Base-by-base conservation (phyloP, 1,140 invertebrate genomes). In the Papilio dardanus region DNA sequence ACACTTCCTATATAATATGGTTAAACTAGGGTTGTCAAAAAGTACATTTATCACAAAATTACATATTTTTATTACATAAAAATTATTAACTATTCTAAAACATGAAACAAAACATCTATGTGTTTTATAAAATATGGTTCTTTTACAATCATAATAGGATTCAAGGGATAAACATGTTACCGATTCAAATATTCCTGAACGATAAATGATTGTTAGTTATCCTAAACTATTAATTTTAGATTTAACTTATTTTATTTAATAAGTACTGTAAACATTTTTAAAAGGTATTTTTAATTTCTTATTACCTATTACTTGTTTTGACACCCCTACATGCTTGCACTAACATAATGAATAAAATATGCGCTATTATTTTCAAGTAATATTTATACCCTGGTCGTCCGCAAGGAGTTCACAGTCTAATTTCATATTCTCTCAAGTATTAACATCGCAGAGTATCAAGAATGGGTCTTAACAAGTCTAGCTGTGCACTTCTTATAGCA, bases 391-490 rank as follows among this genome's bases (percentile, higher is more conserved):
- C 67, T 14, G 8, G 10, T 21, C 31, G 6, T 66, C 35, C 10
- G 21, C 12, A 40, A 40, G 35, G 1, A 10, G 33, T 69, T 24
- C 35, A 40, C 54, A 30, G 30, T 62, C 24, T 28, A 30, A 28
- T 24, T 30, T 62, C 12, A 69, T 35, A 69, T 40, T 69, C 21
- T 21, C 35, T 21, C 19, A 69, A 69, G 31, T 69, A n/a, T n/a
- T n/a, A 40, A 69, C 19, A 69, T 40, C 42, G 67, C 14, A 69
- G 37, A 40, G 31, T 69, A 35, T 40, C 21, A 42, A 69, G 12
- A 40, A 69, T 69, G 67, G 31, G 31, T 37, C 19, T 69, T 0
- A 12, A 37, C 33, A 69, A 69, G 33, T 69, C 67, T 14, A 37
- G 6, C 21, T 69, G 33, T 40, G 1, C 42, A 12, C 21, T 69